Evolutionary conservation across 2,113 vertebrate genomes (phyloP), one percentile per base, ranked within the genome.

Genomic region (Catharus minimus): DNA sequence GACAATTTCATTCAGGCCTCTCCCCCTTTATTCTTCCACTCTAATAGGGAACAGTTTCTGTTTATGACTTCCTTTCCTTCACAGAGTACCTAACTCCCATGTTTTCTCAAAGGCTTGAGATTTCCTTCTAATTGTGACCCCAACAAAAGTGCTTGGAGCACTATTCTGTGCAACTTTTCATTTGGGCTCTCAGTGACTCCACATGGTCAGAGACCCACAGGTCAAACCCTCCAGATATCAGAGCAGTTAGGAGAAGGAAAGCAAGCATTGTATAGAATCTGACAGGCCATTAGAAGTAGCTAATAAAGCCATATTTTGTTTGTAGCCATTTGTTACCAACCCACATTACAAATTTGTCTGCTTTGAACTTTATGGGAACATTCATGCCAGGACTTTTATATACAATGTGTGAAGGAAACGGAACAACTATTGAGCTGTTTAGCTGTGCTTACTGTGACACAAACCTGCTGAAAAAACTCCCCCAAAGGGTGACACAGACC

Each of bases 231-330:
- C 75, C 91, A 94, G 76, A 75, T 68, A 96, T 15, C 77, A 92
- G 78, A 96, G 92, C 73, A 79, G 62, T 87, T 86, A 83, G 81
- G 66, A 94, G 52, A 89, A 90, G 90, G 91, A 88, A 94, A 58
- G 78, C 71, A 86, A 93, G 92, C 91, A 91, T 82, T 95, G 92
- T 89, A 86, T 89, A 87, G 91, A 84, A 89, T 71, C 84, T 92
- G 92, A 83, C 92, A 95, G 77, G 84, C 94, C 77, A 95, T 95
- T 95, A 95, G 71, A 87, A 95, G 94, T 53, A 88, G 93, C 93
- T 96, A 95, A 96, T 96, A 96, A 96, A 96, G 94, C 93, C 93
- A 90, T 96, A 93, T 95, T 97, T 96, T 95, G 96, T 96, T 96
- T 96, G 96, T 67, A 94, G 88, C 79, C 81, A 72, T 93, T 94